A percentile compares a stretch with the other conserved stretches of the same genome.
phyloP scores from a whole-genome alignment of 2,797 vertebrate genomes.

The Remorina albescens region DNA sequence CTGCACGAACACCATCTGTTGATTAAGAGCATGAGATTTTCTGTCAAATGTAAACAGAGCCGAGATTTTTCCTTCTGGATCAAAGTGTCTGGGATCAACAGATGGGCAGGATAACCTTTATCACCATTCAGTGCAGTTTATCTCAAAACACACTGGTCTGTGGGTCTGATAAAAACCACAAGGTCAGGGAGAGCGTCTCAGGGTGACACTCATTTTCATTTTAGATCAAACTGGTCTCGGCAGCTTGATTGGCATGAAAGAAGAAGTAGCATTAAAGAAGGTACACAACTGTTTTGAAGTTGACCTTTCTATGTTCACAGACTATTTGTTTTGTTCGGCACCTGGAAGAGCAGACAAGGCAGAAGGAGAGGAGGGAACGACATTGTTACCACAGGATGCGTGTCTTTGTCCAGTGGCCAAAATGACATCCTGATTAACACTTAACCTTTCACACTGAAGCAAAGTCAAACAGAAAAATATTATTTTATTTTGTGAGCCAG shows the following conservation, averaged over 20 bases:
- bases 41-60: too few relatives aligned
- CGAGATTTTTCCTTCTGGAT: too few relatives aligned
- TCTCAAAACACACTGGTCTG: neutral
- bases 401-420: slow-evolving; percentile 34
- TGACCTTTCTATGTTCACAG: neutral
- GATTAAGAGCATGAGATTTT: too few relatives aligned
- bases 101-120: too few relatives aligned
- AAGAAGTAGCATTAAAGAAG: neutral
- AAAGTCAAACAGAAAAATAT: slow-evolving; percentile 61
- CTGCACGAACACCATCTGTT: too few relatives aligned
- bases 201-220: too few relatives aligned
- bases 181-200: neutral
- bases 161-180: neutral
- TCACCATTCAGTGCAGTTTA: too few relatives aligned
- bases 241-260: neutral
- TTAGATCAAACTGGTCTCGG: too few relatives aligned
- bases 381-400: slow-evolving; percentile 11
- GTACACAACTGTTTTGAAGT: neutral
- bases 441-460: slow-evolving; percentile 64
- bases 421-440: slow-evolving; percentile 58
- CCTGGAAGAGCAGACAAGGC: slow-evolving; percentile 9
- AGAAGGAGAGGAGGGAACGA: slow-evolving; percentile 12
- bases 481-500: slow-evolving; percentile 28
- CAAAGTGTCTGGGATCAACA: too few relatives aligned
- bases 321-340: neutral